Evolutionary conservation across 53 echinoderm and acorn worm genomes (phyloP).

Genomic region (Stichopus horrens): DNA sequence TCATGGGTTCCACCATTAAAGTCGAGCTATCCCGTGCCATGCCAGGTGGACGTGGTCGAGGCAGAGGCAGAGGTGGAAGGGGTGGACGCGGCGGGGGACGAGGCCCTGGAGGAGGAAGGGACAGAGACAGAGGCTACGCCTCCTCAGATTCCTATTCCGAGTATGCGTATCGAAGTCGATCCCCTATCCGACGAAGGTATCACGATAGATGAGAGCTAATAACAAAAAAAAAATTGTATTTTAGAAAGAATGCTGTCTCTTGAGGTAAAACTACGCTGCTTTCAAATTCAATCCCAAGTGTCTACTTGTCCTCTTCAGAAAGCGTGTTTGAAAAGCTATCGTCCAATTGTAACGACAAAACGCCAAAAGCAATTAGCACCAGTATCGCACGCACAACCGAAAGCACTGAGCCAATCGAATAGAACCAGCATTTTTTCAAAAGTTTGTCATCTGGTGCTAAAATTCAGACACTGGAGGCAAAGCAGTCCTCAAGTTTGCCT

Average conservation of each 20-base stretch:
- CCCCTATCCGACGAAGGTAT: conserved; percentile 99
- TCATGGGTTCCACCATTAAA: conserved; percentile 78
- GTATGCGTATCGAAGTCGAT: conserved; percentile 89
- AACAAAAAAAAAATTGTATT: background rate
- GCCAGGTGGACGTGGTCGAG: conserved; percentile 66
- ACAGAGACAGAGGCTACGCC: conserved; percentile 66
- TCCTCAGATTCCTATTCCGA: conserved; percentile 71
- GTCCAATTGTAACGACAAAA: background rate
- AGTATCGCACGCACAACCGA: background rate
- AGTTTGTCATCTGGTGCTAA: background rate
- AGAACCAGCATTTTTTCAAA: conserved; percentile 14
- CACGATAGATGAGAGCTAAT: conserved; percentile 48
- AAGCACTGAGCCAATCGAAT: background rate
- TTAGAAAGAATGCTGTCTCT: conserved; percentile 20
- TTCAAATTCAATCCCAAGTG: background rate
- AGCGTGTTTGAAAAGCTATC: background rate
- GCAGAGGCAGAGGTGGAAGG: conserved; percentile 66
- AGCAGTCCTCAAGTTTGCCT: background rate
- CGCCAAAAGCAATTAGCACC: background rate
- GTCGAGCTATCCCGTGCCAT: conserved; percentile 87
- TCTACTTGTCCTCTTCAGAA: background rate
- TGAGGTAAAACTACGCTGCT: conserved; percentile 5
- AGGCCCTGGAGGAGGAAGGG: conserved; percentile 64
- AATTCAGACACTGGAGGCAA: background rate
- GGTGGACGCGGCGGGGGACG: conserved; percentile 66